phyloP scores from a whole-genome alignment of 53 echinoderm and acorn worm genomes.

The Arbacia lixula region DNA sequence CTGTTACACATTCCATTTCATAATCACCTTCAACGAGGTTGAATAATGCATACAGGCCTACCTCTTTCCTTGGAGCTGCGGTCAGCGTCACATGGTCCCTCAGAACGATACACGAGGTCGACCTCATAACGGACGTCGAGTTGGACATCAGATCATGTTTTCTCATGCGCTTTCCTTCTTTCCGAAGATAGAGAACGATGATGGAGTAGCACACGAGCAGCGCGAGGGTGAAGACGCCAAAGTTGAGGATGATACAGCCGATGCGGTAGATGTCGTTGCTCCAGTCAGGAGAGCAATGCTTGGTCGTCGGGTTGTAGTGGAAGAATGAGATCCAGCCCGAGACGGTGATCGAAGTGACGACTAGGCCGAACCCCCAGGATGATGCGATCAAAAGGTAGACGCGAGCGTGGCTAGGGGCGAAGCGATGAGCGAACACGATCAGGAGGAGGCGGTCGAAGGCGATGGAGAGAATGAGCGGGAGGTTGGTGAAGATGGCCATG shows the following conservation, averaged over 20 bases:
- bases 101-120: too few species aligned
- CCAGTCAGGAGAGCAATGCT: not conserved
- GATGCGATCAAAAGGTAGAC: not conserved
- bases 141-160: too few species aligned
- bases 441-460: slow-evolving; percentile 11
- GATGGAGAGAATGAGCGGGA: slow-evolving; percentile 8
- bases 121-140: too few species aligned
- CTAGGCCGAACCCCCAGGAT: not conserved
- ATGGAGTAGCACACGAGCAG: slow-evolving; percentile 4
- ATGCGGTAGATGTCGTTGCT: not conserved
- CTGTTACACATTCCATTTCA: too few species aligned
- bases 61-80: too few species aligned
- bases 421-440: slow-evolving; percentile 1
- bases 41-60: too few species aligned
- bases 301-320: not conserved
- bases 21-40: too few species aligned
- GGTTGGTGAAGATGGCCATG: not conserved
- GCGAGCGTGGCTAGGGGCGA: not conserved
- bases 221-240: not conserved
- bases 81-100: too few species aligned
- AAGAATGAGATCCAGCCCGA: not conserved
- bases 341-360: not conserved
- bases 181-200: slow-evolving; percentile 14
- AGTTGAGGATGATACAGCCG: not conserved
- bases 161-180: too few species aligned